These are phyloP conservation scores for Ditula angustiorana DNA, from an alignment of 2,888 invertebrate genomes.

Conservation along the genomic window DNA sequence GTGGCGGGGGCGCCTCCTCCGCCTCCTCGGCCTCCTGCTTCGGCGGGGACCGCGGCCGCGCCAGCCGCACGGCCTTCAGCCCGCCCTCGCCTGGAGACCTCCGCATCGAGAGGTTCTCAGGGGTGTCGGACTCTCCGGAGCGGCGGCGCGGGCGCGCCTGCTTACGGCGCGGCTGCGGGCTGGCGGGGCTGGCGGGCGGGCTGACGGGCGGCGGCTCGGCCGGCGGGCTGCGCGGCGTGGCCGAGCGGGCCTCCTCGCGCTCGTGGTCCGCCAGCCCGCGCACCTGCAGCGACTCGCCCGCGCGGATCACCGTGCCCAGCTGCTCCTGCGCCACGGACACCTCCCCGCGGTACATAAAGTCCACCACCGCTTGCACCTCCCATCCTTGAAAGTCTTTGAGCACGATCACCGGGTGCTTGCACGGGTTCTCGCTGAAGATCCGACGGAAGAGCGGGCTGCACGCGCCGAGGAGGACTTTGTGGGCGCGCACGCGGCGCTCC, in stretches of 20 bases:
- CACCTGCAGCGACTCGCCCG: slow-evolving; percentile 94
- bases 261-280: slow-evolving; percentile 90
- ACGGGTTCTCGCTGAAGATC: slow-evolving; percentile 95
- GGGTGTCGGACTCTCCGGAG: slow-evolving; percentile 89
- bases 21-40: slow-evolving; percentile 75
- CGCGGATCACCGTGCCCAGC: slow-evolving; percentile 92
- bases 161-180: slow-evolving; percentile 93
- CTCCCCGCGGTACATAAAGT: slow-evolving; percentile 97
- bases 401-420: slow-evolving; percentile 97
- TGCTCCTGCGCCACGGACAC: slow-evolving; percentile 95
- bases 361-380: slow-evolving; percentile 95
- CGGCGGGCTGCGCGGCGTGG: slow-evolving; percentile 74
- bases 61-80: slow-evolving; percentile 73
- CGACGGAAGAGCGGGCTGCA: slow-evolving; percentile 95
- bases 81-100: slow-evolving; percentile 74
- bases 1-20: slow-evolving; percentile 84
- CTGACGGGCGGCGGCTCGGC: slow-evolving; percentile 75
- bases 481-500: slow-evolving; percentile 93
- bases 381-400: slow-evolving; percentile 95
- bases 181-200: slow-evolving; percentile 86
- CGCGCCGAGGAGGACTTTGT: slow-evolving; percentile 96
- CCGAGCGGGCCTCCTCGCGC: slow-evolving; percentile 77
- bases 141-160: slow-evolving; percentile 94
- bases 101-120: slow-evolving; percentile 87
- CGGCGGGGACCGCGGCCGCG: slow-evolving; percentile 72